phyloP scores from a whole-genome alignment of 2,113 vertebrate species.

The Petaurus breviceps region DNA sequence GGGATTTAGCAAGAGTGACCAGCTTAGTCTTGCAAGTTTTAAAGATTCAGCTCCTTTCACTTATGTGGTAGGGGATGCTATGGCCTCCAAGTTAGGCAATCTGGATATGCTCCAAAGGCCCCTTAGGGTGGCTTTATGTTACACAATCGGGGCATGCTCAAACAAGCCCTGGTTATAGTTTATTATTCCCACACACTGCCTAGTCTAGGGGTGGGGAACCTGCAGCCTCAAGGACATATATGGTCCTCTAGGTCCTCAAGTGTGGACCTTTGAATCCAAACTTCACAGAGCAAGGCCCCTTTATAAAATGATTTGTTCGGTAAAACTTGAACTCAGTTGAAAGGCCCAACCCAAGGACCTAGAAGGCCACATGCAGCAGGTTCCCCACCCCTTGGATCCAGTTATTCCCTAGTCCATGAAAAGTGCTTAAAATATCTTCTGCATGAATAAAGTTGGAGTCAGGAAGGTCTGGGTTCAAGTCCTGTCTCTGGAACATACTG shows the following conservation, averaged over 20 bases:
- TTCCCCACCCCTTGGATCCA: background rate
- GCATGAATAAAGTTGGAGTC: background rate
- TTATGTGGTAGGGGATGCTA: background rate
- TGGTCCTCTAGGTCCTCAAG: too few species aligned
- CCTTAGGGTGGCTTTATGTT: background rate
- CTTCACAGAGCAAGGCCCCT: too few species aligned
- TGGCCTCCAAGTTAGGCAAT: background rate
- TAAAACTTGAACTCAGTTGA: too few species aligned
- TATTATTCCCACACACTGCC: background rate
- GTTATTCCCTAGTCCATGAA: background rate
- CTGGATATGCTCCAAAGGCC: background rate
- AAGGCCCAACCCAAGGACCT: too few species aligned
- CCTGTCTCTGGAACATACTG: background rate
- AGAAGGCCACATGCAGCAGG: too few species aligned
- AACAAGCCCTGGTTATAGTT: background rate
- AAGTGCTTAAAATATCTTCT: background rate
- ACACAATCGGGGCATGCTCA: background rate
- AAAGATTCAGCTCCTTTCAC: too few species aligned
- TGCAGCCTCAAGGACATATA: too few species aligned
- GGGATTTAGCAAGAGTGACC: too few species aligned
- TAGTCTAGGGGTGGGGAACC: background rate
- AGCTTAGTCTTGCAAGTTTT: too few species aligned
- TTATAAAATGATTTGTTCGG: too few species aligned
- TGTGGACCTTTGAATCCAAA: too few species aligned
- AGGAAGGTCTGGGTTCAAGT: background rate